Evolutionary conservation across 2,113 vertebrate genomes (phyloP).

Genomic region (Forbesichthys papilliferus): DNA sequence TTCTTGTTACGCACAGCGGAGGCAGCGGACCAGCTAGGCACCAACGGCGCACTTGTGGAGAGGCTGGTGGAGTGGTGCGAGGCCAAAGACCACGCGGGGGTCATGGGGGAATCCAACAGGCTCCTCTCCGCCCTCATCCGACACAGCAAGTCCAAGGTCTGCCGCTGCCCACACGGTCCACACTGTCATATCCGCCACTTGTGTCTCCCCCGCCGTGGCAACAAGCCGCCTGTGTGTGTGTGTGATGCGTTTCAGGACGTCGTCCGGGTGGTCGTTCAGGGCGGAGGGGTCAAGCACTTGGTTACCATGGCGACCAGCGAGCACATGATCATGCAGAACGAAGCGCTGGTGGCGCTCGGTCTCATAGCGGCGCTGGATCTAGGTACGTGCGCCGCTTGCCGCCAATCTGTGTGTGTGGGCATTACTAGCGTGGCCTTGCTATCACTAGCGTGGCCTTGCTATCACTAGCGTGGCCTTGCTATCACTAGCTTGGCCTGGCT

Average conservation of each 20-base stretch:
- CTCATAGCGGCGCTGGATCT: conserved; percentile 92
- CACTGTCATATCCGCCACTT: neutral
- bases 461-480: too few relatives aligned
- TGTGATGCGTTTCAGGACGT: conserved; percentile 81
- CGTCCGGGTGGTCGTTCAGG: conserved; percentile 90
- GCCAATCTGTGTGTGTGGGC: too few relatives aligned
- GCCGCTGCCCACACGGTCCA: neutral
- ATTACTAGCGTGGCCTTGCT: too few relatives aligned
- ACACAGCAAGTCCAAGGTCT: conserved; percentile 98
- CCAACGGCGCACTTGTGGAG: conserved; percentile 89
- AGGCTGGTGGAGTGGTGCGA: conserved; percentile 98
- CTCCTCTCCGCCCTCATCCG: conserved; percentile 95
- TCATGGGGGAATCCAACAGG: conserved; percentile 98
- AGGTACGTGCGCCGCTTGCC: conserved; percentile 68
- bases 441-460: too few relatives aligned
- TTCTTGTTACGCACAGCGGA: conserved; percentile 79
- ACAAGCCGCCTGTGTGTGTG: neutral
- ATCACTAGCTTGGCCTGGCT: too few relatives aligned
- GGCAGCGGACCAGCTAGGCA: conserved; percentile 94
- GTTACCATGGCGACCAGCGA: conserved; percentile 98
- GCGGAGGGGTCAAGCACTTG: conserved; percentile 92
- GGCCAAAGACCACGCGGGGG: conserved; percentile 96
- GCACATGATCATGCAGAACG: conserved; percentile 98
- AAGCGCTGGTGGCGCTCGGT: conserved; percentile 96
- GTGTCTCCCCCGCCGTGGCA: neutral